A percentile compares a stretch with the other conserved stretches of the same genome.
Conservation (phyloP, 2,888 invertebrate genomes). For the Lumbricus terrestris region DNA sequence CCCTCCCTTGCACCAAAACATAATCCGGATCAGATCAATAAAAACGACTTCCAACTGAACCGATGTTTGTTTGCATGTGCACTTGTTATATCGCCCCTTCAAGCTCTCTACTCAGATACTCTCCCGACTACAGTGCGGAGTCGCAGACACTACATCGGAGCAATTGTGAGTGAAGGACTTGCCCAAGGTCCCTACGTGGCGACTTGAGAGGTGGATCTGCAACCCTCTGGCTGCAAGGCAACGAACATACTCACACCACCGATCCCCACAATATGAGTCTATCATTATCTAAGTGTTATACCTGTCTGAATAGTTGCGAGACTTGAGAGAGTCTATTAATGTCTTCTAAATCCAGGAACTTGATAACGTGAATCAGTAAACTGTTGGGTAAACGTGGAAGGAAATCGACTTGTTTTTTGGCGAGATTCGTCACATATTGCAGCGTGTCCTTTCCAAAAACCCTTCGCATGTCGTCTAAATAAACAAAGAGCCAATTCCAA, state of each 20-base stretch:
- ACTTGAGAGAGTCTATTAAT: constrained; percentile 48
- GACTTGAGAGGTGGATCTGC: no score
- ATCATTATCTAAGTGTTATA: constrained; percentile 35
- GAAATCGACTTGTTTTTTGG: constrained; percentile 51
- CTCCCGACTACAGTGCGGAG: no score
- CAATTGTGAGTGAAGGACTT: no score
- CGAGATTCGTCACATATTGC: constrained; percentile 46
- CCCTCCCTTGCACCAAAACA: neutral
- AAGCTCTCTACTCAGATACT: no score
- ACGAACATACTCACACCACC: no score
- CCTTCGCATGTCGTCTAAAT: constrained; percentile 50
- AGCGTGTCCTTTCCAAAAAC: constrained; percentile 47
- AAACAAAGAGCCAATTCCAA: neutral
- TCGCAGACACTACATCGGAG: no score
- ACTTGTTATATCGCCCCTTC: no score
- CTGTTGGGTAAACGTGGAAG: constrained; percentile 46
- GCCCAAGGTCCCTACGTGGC: no score
- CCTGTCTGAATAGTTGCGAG: constrained; percentile 49
- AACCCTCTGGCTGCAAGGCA: no score
- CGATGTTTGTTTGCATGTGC: no score
- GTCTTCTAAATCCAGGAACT: constrained; percentile 51
- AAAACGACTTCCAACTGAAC: neutral
- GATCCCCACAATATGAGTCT: no score
- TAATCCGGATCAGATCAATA: neutral
- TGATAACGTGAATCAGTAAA: constrained; percentile 47